Conservation (phyloP, 2,888 invertebrate genomes). For the Aspidiotus destructor region DNA sequence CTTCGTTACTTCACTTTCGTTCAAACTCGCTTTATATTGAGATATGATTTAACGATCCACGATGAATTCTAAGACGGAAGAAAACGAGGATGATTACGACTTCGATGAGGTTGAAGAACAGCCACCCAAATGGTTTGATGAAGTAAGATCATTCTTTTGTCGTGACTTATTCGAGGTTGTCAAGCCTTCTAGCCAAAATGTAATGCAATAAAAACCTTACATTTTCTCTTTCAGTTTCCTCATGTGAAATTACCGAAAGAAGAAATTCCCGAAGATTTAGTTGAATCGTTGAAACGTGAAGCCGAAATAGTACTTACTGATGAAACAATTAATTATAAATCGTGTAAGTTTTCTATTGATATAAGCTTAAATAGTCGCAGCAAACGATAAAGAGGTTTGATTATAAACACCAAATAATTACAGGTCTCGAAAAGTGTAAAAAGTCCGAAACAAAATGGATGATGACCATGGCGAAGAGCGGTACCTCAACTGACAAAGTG, state of each 20-base stretch:
- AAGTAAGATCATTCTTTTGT: constrained; percentile 39
- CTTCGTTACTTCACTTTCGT: too few relatives aligned
- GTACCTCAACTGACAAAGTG: constrained; percentile 74
- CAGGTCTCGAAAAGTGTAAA: constrained; percentile 25
- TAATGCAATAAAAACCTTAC: neutral
- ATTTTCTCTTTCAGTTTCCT: constrained; percentile 5
- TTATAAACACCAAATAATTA: neutral
- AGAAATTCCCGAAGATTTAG: constrained; percentile 47
- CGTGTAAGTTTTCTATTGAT: constrained; percentile 46
- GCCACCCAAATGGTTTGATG: constrained; percentile 52
- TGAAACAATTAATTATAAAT: constrained; percentile 54
- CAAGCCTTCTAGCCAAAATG: too few relatives aligned
- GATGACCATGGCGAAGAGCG: constrained; percentile 63
- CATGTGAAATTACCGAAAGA: constrained; percentile 42
- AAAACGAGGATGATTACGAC: constrained; percentile 47
- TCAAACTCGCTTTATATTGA: too few relatives aligned
- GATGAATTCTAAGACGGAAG: constrained; percentile 37
- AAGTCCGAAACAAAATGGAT: constrained; percentile 66
- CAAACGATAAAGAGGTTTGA: neutral
- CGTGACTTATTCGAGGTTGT: too few relatives aligned
- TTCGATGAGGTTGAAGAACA: constrained; percentile 46
- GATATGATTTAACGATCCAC: too few relatives aligned
- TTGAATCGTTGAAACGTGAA: constrained; percentile 53
- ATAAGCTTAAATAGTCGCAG: neutral
- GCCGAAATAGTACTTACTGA: constrained; percentile 57